A percentile compares a stretch with the other conserved stretches of the same genome.
phyloP scores from a whole-genome alignment of 2,888 invertebrate species.

The Theretra japonica region DNA sequence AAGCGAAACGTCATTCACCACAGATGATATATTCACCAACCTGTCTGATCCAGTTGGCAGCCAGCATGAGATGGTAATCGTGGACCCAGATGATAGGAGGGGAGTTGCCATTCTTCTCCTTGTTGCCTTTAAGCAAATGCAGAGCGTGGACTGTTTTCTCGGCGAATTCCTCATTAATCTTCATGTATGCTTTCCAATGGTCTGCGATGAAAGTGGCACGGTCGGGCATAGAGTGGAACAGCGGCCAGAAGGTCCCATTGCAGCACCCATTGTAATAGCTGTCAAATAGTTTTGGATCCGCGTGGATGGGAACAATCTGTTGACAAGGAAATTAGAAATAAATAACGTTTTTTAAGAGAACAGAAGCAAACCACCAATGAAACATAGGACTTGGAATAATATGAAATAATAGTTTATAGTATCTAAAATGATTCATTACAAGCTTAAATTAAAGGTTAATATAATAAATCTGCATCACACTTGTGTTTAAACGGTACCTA shows the following conservation, averaged over 20 bases:
- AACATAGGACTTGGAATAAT: too few species aligned
- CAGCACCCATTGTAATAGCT: conserved; percentile 97
- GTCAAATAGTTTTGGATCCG: conserved; percentile 91
- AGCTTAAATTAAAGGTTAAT: too few species aligned
- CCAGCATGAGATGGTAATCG: conserved; percentile 97
- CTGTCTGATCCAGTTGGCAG: conserved; percentile 95
- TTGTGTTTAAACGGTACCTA: too few species aligned
- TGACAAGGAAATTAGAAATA: conserved; percentile 35
- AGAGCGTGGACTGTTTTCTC: conserved; percentile 90
- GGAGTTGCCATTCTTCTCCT: conserved; percentile 67
- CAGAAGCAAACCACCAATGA: too few species aligned
- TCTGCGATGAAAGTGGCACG: conserved; percentile 92
- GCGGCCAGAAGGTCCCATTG: conserved; percentile 96
- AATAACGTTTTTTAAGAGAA: background rate
- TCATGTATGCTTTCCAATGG: conserved; percentile 92
- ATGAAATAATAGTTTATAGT: too few species aligned
- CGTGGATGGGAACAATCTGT: conserved; percentile 92
- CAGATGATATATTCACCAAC: conserved; percentile 54
- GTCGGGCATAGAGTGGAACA: conserved; percentile 97
- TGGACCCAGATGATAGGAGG: conserved; percentile 96
- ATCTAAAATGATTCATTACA: too few species aligned
- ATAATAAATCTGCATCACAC: too few species aligned
- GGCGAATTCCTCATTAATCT: conserved; percentile 93
- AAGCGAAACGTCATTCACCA: too few species aligned
- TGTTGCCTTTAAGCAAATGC: conserved; percentile 80